phyloP scores from a whole-genome alignment of 1,140 invertebrate species.

The Papilio xuthus region DNA sequence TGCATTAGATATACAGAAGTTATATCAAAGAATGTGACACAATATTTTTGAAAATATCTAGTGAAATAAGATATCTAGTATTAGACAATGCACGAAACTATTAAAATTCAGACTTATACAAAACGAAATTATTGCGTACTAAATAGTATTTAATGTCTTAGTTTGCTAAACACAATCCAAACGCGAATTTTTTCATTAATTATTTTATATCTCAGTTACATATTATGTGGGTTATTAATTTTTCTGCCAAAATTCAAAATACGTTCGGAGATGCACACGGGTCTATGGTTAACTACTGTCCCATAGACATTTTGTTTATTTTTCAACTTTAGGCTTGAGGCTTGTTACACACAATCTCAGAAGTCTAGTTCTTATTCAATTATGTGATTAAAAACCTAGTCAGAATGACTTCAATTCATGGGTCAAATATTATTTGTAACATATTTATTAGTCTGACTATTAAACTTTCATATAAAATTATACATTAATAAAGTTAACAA shows the following conservation, averaged over 20 bases:
- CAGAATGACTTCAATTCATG: not conserved
- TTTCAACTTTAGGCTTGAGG: not conserved
- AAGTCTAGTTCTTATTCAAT: not conserved
- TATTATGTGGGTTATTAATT: too few species aligned
- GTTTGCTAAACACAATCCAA: not conserved
- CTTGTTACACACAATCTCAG: not conserved
- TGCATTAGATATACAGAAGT: conserved; percentile 49
- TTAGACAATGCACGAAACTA: not conserved
- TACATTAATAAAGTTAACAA: conserved; percentile 38
- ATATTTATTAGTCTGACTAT: not conserved
- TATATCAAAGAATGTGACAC: conserved; percentile 45
- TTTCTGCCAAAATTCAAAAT: not conserved
- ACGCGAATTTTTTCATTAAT: not conserved
- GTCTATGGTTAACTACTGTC: not conserved
- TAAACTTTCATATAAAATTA: conserved; percentile 34
- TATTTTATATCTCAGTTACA: not conserved
- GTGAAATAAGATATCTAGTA: conserved; percentile 47
- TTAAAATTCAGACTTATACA: not conserved
- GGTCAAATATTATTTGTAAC: not conserved
- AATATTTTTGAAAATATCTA: conserved; percentile 49
- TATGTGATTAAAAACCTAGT: not conserved
- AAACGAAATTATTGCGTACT: not conserved
- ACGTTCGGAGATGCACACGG: not conserved
- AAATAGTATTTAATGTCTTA: too few species aligned
- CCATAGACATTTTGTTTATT: not conserved